Conservation (phyloP, 2,888 invertebrate species). For the Acanthoscelides obtectus region DNA sequence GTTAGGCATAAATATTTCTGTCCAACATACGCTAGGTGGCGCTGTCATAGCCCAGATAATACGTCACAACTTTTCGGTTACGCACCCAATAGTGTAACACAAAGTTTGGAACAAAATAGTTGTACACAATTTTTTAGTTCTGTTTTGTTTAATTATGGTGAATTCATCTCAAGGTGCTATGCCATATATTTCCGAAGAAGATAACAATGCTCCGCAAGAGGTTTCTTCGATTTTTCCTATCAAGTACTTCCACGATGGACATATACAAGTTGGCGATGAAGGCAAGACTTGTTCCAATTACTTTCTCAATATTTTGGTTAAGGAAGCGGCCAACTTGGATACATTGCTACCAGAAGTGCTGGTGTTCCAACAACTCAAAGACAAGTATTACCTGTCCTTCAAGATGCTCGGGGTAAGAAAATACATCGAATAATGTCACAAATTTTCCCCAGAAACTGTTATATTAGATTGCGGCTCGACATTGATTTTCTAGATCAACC, state of each 20-base stretch:
- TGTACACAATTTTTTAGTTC: too few relatives aligned
- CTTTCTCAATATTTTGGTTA: slow-evolving; percentile 54
- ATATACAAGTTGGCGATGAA: slow-evolving; percentile 52
- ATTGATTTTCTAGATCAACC: too few relatives aligned
- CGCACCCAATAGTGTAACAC: too few relatives aligned
- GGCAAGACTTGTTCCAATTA: slow-evolving; percentile 42
- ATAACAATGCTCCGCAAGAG: slow-evolving; percentile 13
- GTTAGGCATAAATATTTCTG: too few relatives aligned
- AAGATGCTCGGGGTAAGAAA: slow-evolving; percentile 34
- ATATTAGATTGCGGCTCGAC: too few relatives aligned
- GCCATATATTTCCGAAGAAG: slow-evolving; percentile 31
- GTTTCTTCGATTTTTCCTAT: slow-evolving; percentile 36
- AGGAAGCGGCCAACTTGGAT: slow-evolving; percentile 55
- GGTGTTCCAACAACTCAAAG: slow-evolving; percentile 36
- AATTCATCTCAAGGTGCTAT: slow-evolving; percentile 13
- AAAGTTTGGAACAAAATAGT: too few relatives aligned
- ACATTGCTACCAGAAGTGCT: slow-evolving; percentile 45
- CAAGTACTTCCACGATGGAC: slow-evolving; percentile 51
- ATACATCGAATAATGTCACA: too few relatives aligned
- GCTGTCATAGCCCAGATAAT: too few relatives aligned
- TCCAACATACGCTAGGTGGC: too few relatives aligned
- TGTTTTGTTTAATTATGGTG: too few relatives aligned
- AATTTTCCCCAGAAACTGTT: too few relatives aligned
- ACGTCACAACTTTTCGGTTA: too few relatives aligned
- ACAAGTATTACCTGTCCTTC: slow-evolving; percentile 38